Conservation (phyloP, 2,888 invertebrate genomes). For the Ophion obscuratus region DNA sequence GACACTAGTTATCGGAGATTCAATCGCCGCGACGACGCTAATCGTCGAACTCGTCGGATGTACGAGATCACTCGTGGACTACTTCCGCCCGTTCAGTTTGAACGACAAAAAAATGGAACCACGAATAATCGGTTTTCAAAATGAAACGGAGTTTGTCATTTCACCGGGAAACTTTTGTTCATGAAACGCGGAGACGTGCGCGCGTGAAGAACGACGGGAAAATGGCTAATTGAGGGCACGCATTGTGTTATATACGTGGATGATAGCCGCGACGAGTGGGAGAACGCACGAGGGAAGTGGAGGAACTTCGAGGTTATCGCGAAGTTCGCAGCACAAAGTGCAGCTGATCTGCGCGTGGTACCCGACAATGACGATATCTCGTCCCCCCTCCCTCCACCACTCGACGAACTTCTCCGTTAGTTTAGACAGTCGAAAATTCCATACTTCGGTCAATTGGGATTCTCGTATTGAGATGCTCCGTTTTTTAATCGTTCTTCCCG, state of each 20-base stretch:
- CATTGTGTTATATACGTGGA: slow-evolving; percentile 65
- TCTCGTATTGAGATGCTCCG: background rate
- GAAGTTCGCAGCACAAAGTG: slow-evolving; percentile 80
- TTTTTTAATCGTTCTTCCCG: background rate
- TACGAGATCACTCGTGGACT: background rate
- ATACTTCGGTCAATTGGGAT: background rate
- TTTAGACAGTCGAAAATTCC: slow-evolving; percentile 35
- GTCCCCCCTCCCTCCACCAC: background rate
- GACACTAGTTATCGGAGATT: background rate
- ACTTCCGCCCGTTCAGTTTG: background rate
- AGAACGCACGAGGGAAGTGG: slow-evolving; percentile 56
- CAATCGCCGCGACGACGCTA: background rate
- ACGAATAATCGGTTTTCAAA: background rate
- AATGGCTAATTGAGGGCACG: slow-evolving; percentile 51
- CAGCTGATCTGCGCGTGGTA: slow-evolving; percentile 79
- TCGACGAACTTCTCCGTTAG: background rate
- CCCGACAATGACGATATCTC: slow-evolving; percentile 15
- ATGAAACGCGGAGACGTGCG: background rate
- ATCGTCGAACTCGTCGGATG: slow-evolving; percentile 1
- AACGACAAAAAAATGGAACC: background rate
- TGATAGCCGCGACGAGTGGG: slow-evolving; percentile 8
- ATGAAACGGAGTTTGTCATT: background rate
- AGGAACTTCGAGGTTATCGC: slow-evolving; percentile 79
- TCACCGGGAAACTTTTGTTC: background rate
- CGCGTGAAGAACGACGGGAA: slow-evolving; percentile 15